Evolutionary conservation across 2,797 vertebrate species (phyloP).

Genomic region (Naso thynnoides): DNA sequence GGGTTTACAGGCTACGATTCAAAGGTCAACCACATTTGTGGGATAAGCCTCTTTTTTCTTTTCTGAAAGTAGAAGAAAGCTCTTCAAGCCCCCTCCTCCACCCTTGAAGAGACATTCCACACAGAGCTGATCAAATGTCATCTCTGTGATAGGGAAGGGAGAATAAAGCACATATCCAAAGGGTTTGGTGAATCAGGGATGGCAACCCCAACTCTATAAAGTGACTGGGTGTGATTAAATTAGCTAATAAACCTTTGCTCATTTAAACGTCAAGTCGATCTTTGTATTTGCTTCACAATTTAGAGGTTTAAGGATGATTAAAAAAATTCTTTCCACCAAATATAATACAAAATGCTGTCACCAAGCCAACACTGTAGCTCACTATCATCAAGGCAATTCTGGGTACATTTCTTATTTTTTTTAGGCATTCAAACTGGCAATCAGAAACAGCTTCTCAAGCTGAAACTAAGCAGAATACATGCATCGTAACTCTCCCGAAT

Average conservation of each 20-base stretch:
- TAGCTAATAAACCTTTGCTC: conserved; percentile 7
- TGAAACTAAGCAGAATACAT: conserved; percentile 28
- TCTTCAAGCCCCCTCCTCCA: conserved; percentile 37
- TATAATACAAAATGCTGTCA: conserved; percentile 7
- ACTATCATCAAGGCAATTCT: conserved; percentile 17
- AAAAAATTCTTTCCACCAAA: conserved; percentile 23
- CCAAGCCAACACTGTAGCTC: not conserved
- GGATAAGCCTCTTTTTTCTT: conserved; percentile 41
- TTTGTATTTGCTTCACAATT: not conserved
- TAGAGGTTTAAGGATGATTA: conserved; percentile 15
- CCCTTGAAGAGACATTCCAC: conserved; percentile 49
- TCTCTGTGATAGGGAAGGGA: not conserved
- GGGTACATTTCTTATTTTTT: conserved; percentile 11
- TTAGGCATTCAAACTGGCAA: conserved; percentile 1
- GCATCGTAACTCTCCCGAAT: conserved; percentile 28
- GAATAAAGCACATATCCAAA: not conserved
- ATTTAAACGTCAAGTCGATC: conserved; percentile 14
- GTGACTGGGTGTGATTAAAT: conserved; percentile 26
- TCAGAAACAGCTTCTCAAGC: conserved; percentile 20
- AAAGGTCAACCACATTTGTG: conserved; percentile 72
- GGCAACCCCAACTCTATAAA: not conserved
- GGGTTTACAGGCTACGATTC: conserved; percentile 59
- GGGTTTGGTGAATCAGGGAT: conserved; percentile 2
- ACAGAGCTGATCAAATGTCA: conserved; percentile 54
- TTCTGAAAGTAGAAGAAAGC: conserved; percentile 59